phyloP scores from a whole-genome alignment of 1,140 invertebrate genomes.

The Plodia interpunctella region DNA sequence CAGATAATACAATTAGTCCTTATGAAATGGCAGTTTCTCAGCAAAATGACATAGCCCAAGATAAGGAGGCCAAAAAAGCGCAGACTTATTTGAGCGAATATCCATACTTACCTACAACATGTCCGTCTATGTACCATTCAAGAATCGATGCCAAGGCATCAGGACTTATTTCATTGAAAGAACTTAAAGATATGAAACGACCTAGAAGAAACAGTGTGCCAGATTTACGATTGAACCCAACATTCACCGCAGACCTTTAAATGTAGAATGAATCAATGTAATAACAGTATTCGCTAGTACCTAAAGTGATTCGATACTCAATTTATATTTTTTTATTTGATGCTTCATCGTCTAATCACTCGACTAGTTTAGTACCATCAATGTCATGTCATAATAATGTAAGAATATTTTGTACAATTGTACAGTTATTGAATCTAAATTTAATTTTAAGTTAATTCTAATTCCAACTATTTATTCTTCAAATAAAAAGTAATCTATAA shows the following conservation, averaged over 20 bases:
- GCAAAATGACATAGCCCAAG: slow-evolving; percentile 54
- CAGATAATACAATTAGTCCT: slow-evolving; percentile 55
- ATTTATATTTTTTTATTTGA: slow-evolving; percentile 11
- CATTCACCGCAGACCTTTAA: slow-evolving; percentile 60
- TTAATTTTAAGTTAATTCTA: slow-evolving; percentile 32
- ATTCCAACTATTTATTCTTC: slow-evolving; percentile 46
- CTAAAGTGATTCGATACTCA: slow-evolving; percentile 38
- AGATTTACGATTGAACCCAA: slow-evolving; percentile 59
- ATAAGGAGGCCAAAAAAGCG: slow-evolving; percentile 61
- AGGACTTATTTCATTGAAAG: slow-evolving; percentile 70
- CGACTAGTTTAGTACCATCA: background rate
- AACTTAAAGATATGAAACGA: slow-evolving; percentile 46
- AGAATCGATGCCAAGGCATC: slow-evolving; percentile 66
- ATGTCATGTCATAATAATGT: slow-evolving; percentile 11
- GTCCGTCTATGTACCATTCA: slow-evolving; percentile 70
- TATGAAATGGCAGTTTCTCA: slow-evolving; percentile 69
- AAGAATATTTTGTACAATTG: slow-evolving; percentile 38
- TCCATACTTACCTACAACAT: slow-evolving; percentile 72
- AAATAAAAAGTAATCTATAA: slow-evolving; percentile 29
- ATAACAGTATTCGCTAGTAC: slow-evolving; percentile 47
- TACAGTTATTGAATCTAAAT: slow-evolving; percentile 63
- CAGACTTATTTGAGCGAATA: slow-evolving; percentile 73
- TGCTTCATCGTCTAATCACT: background rate
- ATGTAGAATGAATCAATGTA: slow-evolving; percentile 17
- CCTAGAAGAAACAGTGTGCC: slow-evolving; percentile 72